A percentile compares a stretch with the other conserved stretches of the same genome.
Evolutionary conservation across 53 echinoderm and acorn worm species (phyloP).

Genomic region (Holothuria leucospilota): DNA sequence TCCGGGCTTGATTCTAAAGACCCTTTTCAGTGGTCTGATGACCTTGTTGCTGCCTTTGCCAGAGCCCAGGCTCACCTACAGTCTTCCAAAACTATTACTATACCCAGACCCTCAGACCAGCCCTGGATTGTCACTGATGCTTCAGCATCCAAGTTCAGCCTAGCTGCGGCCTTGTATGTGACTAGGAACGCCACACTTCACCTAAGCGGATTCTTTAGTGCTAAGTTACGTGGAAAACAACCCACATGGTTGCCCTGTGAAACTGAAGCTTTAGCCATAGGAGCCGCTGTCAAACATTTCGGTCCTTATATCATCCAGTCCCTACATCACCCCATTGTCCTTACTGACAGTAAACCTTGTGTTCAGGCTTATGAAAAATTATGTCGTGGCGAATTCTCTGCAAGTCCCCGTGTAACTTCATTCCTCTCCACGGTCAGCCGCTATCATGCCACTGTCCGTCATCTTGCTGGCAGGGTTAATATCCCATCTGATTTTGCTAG

Average conservation of each 20-base stretch:
- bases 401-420: no score
- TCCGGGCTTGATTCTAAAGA: slow-evolving; percentile 63
- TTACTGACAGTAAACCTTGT: slow-evolving; percentile 78
- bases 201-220: slow-evolving; percentile 59
- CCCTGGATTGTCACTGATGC: slow-evolving; percentile 79
- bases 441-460: slow-evolving; percentile 41
- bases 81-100: slow-evolving; percentile 23
- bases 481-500: slow-evolving; percentile 65
- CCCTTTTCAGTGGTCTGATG: slow-evolving; percentile 54
- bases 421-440: slow-evolving; percentile 65
- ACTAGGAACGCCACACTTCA: slow-evolving; percentile 47
- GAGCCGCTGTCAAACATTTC: slow-evolving; percentile 64
- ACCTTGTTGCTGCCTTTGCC: slow-evolving; percentile 16
- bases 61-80: slow-evolving; percentile 23
- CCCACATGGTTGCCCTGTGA: slow-evolving; percentile 67
- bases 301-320: slow-evolving; percentile 67
- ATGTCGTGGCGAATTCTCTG: slow-evolving; percentile 44
- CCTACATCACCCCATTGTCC: slow-evolving; percentile 24
- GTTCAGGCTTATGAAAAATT: slow-evolving; percentile 78
- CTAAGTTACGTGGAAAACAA: slow-evolving; percentile 57
- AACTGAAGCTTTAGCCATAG: slow-evolving; percentile 65
- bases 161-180: slow-evolving; percentile 69
- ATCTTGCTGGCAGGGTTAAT: slow-evolving; percentile 59
- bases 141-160: slow-evolving; percentile 49
- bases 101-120: slow-evolving; percentile 53